Conservation (phyloP, 92 coral and sea anemone species). For the Anthopleura xanthogrammica region DNA sequence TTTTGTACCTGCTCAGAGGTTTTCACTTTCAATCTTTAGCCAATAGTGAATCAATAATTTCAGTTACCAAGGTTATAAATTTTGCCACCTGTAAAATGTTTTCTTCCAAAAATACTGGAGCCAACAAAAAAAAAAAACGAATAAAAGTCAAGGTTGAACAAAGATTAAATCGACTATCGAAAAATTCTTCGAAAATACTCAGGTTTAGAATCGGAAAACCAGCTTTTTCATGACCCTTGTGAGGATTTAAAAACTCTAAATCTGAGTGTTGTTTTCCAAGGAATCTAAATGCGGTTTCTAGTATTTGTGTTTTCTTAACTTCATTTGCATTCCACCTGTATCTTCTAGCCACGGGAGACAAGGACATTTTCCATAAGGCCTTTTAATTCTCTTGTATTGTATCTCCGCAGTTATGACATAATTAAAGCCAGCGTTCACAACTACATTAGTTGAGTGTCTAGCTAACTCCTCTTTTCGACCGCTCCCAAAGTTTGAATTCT, state of each 20-base stretch:
- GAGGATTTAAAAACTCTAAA: neutral
- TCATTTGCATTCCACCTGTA: conserved; percentile 37
- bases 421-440: neutral
- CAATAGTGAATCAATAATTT: conserved; percentile 9
- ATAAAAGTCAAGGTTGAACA: conserved; percentile 8
- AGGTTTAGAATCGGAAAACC: neutral
- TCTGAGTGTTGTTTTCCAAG: neutral
- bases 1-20: conserved; percentile 8
- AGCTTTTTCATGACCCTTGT: neutral
- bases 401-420: neutral
- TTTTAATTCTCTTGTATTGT: neutral
- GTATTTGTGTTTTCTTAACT: neutral
- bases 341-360: conserved; percentile 6
- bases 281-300: neutral
- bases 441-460: no score
- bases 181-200: neutral
- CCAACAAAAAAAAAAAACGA: neutral
- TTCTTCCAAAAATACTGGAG: neutral
- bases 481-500: neutral
- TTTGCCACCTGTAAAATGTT: conserved; percentile 23
- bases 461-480: neutral
- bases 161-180: neutral
- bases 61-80: neutral
- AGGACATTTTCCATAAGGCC: conserved; percentile 10
- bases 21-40: conserved; percentile 31